Evolutionary conservation across 2,113 vertebrate genomes (phyloP), one percentile per base, ranked within the genome.

Genomic region (Nibea albiflora): DNA sequence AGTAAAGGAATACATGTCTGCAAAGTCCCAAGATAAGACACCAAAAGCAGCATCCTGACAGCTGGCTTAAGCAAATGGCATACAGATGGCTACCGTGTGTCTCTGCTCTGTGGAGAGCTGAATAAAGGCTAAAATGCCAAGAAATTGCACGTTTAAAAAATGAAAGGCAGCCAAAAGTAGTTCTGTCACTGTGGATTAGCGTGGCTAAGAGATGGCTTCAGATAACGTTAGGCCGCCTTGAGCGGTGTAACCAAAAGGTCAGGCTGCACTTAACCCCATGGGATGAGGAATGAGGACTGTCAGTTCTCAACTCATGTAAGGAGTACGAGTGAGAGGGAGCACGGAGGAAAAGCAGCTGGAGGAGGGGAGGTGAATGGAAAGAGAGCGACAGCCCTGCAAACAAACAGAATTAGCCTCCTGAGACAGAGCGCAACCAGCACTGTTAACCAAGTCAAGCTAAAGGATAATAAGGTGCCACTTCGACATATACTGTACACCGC

Each of bases 191-290:
- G 8, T 22, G 46, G 52, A 86, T 93, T 70, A 90, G 76, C 12
- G 6, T 24, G 15, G 47, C 66, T 26, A 44, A 66, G 47, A 78
- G 75, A 83, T 58, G 56, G 68, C 65, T 88, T 73, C 52, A 79
- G 77, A 82, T 81, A 81, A 78, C 7, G 73, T 80, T 78, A 54
- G 63, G 56, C 22, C 78, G 77, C 70, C 64, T 77, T 49, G 66
- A 79, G 66, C 83, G 78, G 65, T 35, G 57, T 62, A 91, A 81
- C 78, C 57, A 46, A 87, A 91, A 92, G 90, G 88, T 89, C 89
- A 85, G 54, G 68, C 70, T 83, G 80, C 74, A 84, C 80, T 92
- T 90, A 87, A 92, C 85, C 87, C 89, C 28, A 39, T 47, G 58
- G 72, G 76, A 88, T 69, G 80, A 35, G 57, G 83, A 69, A 88